Evolutionary conservation across 2,888 invertebrate genomes (phyloP), one percentile per base, ranked within the genome.

Genomic region (Caenorhabditis plicata): DNA sequence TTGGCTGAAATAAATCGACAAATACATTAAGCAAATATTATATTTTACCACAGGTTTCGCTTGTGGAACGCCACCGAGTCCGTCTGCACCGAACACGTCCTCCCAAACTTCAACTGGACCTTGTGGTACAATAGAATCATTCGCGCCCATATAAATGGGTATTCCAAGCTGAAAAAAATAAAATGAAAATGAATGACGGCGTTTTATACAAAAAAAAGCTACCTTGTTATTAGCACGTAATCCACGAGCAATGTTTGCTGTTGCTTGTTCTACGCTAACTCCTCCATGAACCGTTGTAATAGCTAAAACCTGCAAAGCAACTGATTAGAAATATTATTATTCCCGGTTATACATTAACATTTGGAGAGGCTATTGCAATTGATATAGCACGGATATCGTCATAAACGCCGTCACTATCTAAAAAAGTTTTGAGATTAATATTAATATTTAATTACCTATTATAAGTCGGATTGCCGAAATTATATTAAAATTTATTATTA

Each of bases 81-180:
- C 77, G 43, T 77, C 77, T 11, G 25, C 38, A 2, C 77, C 77
- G 39, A 76, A 70, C n/a, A 58, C 29, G 11, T 57, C 58, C 43
- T 63, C 71, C 49, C 61, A 62, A 8, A 65, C 63, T 25, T 47
- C 40, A n/a, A 56, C 50, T 5, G 56, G 57, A 2, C 57, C 62
- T 41, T 64, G 64, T 11, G 57, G 60, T 19, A 78, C 64, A 4
- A 81, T 23, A 5, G 80, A 66, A 9, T 58, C 51, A 7, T 53
- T 54, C 5, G 80, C 67, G 5, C 81, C 81, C 32, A 71, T 65
- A 61, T 65, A 75, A 23, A 81, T 66, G 1, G 79, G 80, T 7
- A 81, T 68, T 49, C 67, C 39, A 4, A 26, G 41, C 51, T 52
- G 39, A 32, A 48, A 56, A 29, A 9, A 29, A 9, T 15, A 1